A percentile compares a stretch with the other conserved stretches of the same genome.
phyloP scores from a whole-genome alignment of 2,113 vertebrate species.

The Emydura subglobosa region DNA sequence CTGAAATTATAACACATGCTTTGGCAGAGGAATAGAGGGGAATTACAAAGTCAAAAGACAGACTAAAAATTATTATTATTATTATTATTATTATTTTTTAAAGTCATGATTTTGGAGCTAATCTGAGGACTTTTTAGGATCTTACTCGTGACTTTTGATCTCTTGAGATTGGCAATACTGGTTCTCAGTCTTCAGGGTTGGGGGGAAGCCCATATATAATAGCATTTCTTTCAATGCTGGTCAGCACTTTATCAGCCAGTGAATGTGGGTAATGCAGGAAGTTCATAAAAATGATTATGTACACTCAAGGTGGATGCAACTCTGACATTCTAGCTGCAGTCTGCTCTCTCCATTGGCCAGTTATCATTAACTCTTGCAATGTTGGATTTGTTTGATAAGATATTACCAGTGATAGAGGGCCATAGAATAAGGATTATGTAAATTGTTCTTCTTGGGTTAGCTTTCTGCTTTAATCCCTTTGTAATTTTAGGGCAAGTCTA shows the following conservation, averaged over 20 bases:
- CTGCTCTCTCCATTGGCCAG: fast-evolving
- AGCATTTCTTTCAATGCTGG: neutral
- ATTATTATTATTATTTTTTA: too few relatives aligned
- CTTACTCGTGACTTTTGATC: neutral
- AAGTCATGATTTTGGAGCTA: neutral
- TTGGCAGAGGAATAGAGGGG: too few relatives aligned
- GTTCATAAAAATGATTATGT: neutral
- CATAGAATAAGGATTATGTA: neutral
- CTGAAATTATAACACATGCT: too few relatives aligned
- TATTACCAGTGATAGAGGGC: neutral
- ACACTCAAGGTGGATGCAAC: neutral
- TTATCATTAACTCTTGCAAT: neutral
- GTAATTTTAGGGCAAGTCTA: neutral
- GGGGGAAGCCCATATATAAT: neutral
- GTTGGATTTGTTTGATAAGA: neutral
- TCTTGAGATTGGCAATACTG: neutral
- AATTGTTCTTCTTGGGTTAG: constrained; percentile 8
- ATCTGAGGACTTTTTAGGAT: neutral
- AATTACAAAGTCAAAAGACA: too few relatives aligned
- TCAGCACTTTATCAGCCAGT: neutral
- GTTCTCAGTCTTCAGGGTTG: neutral
- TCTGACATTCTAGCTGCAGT: neutral
- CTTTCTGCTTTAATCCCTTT: neutral
- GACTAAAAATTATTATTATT: too few relatives aligned
- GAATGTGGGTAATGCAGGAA: neutral